Percentiles rank a stretch among this genome's conserved stretches.
phyloP scores from a whole-genome alignment of 2,888 invertebrate species.

The Monochamus alternatus region DNA sequence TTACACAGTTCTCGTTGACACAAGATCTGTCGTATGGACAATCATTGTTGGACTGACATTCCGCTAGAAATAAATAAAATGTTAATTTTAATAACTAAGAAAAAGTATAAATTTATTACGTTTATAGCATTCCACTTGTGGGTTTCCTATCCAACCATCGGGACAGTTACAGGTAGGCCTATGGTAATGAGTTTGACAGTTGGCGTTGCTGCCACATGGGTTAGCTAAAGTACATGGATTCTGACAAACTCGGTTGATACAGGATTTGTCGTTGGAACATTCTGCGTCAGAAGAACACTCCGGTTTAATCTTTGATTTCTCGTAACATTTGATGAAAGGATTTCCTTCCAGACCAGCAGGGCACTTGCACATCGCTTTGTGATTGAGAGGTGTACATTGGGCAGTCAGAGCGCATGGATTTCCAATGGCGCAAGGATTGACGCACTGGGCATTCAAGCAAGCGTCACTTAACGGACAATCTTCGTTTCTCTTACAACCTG shows the following conservation, averaged over 20 bases:
- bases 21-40: slow-evolving; percentile 91
- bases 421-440: slow-evolving; percentile 81
- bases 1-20: slow-evolving; percentile 84
- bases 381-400: slow-evolving; percentile 83
- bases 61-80: slow-evolving; percentile 74
- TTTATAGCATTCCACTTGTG: slow-evolving; percentile 87
- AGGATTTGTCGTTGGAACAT: slow-evolving; percentile 85
- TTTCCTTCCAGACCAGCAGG: slow-evolving; percentile 83
- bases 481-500: slow-evolving; percentile 80
- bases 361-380: slow-evolving; percentile 86
- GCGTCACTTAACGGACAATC: slow-evolving; percentile 83
- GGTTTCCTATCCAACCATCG: slow-evolving; percentile 90
- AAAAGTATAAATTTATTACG: slow-evolving; percentile 74
- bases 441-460: slow-evolving; percentile 82
- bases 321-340: slow-evolving; percentile 85
- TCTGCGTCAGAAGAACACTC: slow-evolving; percentile 84
- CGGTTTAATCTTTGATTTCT: slow-evolving; percentile 73
- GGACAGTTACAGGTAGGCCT: slow-evolving; percentile 90
- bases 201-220: slow-evolving; percentile 87
- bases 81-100: slow-evolving; percentile 8
- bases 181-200: slow-evolving; percentile 84
- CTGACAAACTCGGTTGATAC: slow-evolving; percentile 85
- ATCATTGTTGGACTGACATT: slow-evolving; percentile 84
- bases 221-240: slow-evolving; percentile 85
- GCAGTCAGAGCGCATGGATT: slow-evolving; percentile 86